Conservation (phyloP, 1,140 invertebrate genomes). For the Idris sp. region DNA sequence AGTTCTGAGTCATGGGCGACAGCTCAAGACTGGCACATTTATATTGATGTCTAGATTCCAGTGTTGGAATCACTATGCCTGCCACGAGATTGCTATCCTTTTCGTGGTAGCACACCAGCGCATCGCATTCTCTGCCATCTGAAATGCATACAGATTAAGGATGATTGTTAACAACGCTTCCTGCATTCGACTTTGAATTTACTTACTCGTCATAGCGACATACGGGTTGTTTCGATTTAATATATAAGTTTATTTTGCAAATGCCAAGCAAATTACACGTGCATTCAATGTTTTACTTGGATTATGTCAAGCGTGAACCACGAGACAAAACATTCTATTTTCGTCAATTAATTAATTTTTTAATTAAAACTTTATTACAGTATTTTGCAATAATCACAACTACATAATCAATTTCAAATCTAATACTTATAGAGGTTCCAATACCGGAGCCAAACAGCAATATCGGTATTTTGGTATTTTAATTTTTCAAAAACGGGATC, state of each 20-base stretch:
- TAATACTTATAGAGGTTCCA: too few species aligned
- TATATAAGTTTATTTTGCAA: conserved; percentile 33
- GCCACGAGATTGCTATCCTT: conserved; percentile 74
- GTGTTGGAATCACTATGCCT: conserved; percentile 72
- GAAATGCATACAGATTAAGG: conserved; percentile 60
- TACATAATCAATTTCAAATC: too few species aligned
- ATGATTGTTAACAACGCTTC: conserved; percentile 39
- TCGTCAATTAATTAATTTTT: too few species aligned
- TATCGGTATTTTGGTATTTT: too few species aligned
- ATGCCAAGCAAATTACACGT: conserved; percentile 10
- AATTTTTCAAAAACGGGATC: too few species aligned
- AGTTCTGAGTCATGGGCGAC: conserved; percentile 69
- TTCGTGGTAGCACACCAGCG: conserved; percentile 76
- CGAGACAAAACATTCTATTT: too few species aligned
- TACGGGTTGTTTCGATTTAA: conserved; percentile 3
- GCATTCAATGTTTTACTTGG: conserved; percentile 11
- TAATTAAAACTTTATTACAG: too few species aligned
- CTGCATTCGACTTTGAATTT: conserved; percentile 21
- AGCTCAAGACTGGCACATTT: conserved; percentile 74
- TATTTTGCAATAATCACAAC: too few species aligned
- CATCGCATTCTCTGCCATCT: conserved; percentile 78
- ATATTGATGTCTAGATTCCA: conserved; percentile 74
- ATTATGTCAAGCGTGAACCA: too few species aligned
- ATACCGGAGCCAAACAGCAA: too few species aligned
- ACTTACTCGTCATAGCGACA: conserved; percentile 12